These are phyloP conservation scores for Panthera uncia DNA, from an alignment of 2,113 vertebrate species.

Conservation along the genomic window DNA sequence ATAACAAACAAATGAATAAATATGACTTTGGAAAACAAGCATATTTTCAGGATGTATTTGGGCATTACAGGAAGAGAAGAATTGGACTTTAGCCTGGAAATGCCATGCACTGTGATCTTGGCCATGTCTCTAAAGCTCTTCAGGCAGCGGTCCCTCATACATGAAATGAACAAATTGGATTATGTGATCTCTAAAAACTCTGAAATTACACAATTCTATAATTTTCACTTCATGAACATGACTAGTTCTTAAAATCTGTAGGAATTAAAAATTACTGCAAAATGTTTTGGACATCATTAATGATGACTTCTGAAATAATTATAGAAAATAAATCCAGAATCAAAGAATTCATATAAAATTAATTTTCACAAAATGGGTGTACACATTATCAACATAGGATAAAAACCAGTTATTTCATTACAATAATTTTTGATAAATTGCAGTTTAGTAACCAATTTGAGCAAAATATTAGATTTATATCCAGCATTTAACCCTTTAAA, in stretches of 20 bases:
- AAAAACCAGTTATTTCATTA: not conserved
- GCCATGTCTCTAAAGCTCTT: not conserved
- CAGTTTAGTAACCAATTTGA: not conserved
- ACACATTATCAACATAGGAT: not conserved
- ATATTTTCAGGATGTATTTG: not conserved
- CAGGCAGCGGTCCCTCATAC: not conserved
- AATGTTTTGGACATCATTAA: constrained; percentile 23
- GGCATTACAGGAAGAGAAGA: not conserved
- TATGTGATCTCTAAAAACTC: not conserved
- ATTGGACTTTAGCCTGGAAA: not conserved
- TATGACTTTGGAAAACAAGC: not conserved
- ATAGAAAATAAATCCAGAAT: constrained; percentile 8
- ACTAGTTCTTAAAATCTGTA: not conserved
- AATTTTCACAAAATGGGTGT: not conserved
- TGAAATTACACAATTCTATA: not conserved
- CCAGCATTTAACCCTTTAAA: not conserved
- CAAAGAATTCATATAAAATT: not conserved
- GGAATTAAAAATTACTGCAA: not conserved
- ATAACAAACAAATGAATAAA: not conserved
- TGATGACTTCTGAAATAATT: not conserved
- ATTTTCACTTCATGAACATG: not conserved
- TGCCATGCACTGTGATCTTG: not conserved
- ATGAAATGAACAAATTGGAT: not conserved
- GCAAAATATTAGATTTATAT: not conserved
- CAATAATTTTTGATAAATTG: not conserved